Percentiles rank a stretch among this genome's conserved stretches.
These are phyloP conservation scores for Cuculus canorus DNA, from an alignment of 2,797 vertebrate genomes.

Conservation along the genomic window DNA sequence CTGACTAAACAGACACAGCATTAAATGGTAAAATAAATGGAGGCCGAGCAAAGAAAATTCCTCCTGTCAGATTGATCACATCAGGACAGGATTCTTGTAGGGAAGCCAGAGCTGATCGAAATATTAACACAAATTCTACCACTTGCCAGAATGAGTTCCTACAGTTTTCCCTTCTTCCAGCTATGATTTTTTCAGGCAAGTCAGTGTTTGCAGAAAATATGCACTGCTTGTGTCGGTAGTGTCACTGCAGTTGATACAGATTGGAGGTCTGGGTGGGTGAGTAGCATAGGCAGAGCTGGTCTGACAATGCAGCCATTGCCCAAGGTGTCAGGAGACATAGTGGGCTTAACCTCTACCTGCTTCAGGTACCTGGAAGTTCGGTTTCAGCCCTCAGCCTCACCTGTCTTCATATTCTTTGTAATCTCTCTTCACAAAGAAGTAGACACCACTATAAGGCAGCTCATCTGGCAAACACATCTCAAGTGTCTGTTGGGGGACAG, in stretches of 20 bases:
- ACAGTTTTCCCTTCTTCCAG: not conserved
- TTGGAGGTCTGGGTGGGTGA: not conserved
- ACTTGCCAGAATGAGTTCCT: not conserved
- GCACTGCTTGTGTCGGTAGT: not conserved
- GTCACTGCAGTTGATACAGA: not conserved
- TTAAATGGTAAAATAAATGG: constrained; percentile 58
- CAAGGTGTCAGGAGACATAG: not conserved
- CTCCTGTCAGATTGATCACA: constrained; percentile 22
- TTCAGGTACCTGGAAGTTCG: not conserved
- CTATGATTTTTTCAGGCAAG: not conserved
- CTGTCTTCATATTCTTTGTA: not conserved
- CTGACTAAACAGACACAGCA: constrained; percentile 52
- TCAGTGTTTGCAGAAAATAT: not conserved
- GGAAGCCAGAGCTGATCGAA: constrained; percentile 24
- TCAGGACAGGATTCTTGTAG: constrained; percentile 21
- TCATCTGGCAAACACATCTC: not conserved
- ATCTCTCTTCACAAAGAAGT: not conserved
- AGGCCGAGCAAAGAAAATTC: constrained; percentile 40
- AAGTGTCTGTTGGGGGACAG: not conserved
- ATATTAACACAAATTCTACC: constrained; percentile 1
- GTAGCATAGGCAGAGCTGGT: not conserved
- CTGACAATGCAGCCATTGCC: fast-evolving
- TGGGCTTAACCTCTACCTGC: not conserved
- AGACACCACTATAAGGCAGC: not conserved
- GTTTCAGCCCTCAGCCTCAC: not conserved